Conservation (phyloP, 2,797 vertebrate genomes). For the Remorina albescens region DNA sequence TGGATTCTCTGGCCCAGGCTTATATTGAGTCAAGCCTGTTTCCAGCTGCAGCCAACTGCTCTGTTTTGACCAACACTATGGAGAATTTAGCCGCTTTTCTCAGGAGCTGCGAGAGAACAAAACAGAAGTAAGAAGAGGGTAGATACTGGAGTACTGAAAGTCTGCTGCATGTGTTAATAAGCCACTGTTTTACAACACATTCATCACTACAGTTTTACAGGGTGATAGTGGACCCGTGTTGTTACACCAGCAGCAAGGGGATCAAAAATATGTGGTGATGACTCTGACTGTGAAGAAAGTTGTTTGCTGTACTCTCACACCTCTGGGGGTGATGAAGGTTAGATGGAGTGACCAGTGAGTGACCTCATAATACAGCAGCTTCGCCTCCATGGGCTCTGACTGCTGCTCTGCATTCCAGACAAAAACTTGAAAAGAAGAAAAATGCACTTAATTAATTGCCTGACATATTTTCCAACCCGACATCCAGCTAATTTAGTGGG, state of each 20-base stretch:
- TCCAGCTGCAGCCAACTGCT: too few relatives aligned
- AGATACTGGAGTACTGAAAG: neutral
- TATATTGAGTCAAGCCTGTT: too few relatives aligned
- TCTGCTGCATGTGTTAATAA: too few relatives aligned
- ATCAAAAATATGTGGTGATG: too few relatives aligned
- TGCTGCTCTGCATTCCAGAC: constrained; percentile 59
- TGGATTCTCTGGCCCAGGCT: neutral
- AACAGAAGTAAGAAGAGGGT: too few relatives aligned
- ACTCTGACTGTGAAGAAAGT: too few relatives aligned
- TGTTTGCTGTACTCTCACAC: too few relatives aligned
- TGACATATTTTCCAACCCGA: constrained; percentile 70
- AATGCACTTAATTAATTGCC: constrained; percentile 73
- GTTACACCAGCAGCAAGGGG: too few relatives aligned
- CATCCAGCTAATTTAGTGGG: constrained; percentile 60
- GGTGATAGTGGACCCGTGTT: neutral
- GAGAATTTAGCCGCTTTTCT: neutral
- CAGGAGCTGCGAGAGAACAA: too few relatives aligned
- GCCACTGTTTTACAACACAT: too few relatives aligned
- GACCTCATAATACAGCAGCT: constrained; percentile 45
- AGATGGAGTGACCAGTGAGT: constrained; percentile 51
- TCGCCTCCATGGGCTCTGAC: constrained; percentile 26
- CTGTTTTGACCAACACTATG: neutral
- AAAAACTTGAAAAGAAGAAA: constrained; percentile 63
- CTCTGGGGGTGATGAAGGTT: neutral
- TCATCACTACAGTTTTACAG: neutral